phyloP scores from a whole-genome alignment of 2,888 invertebrate genomes.

The Rhagophthalmus giganteus region DNA sequence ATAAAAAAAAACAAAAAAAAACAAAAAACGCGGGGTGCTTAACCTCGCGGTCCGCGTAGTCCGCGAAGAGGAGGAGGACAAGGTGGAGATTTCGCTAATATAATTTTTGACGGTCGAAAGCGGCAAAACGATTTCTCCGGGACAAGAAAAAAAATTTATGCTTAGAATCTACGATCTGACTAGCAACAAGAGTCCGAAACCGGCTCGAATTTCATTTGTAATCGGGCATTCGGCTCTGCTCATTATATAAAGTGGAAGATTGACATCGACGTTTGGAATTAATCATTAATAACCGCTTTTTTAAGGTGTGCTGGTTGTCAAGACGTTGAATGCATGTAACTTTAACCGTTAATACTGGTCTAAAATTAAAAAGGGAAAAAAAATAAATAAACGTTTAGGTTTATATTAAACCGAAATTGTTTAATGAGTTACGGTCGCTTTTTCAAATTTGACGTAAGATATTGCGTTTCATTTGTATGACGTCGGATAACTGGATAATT shows the following conservation, averaged over 20 bases:
- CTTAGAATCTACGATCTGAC: background rate
- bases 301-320: slow-evolving; percentile 10
- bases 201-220: slow-evolving; percentile 5
- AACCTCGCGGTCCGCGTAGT: background rate
- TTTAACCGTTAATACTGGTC: slow-evolving; percentile 4
- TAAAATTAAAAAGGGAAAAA: slow-evolving; percentile 1
- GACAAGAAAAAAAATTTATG: background rate
- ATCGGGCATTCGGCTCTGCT: slow-evolving; percentile 7
- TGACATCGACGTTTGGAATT: slow-evolving; percentile 6
- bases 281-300: slow-evolving; percentile 13
- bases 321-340: slow-evolving; percentile 1
- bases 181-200: background rate
- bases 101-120: background rate
- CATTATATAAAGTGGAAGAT: slow-evolving; percentile 9
- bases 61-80: background rate
- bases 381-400: background rate
- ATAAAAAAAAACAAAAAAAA: background rate
- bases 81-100: too few relatives aligned
- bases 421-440: background rate
- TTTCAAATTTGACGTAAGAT: background rate
- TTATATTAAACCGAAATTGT: background rate
- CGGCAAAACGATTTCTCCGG: background rate
- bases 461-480: too few relatives aligned
- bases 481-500: too few relatives aligned
- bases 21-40: background rate